Evolutionary conservation across 2,113 vertebrate genomes (phyloP).

Genomic region (Prietella phreatophila): DNA sequence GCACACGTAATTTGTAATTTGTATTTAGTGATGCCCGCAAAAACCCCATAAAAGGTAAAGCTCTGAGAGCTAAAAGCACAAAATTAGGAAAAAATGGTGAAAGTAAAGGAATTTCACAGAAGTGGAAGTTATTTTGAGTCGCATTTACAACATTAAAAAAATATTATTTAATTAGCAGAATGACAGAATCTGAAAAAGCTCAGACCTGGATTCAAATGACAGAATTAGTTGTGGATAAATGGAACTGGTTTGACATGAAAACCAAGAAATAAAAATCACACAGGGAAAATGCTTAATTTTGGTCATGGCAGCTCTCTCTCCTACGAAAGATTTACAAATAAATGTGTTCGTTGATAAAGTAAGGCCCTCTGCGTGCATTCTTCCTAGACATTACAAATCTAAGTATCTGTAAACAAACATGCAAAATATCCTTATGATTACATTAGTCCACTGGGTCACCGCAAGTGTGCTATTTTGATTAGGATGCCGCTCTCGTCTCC

Average conservation of each 20-base stretch:
- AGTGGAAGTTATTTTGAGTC: background rate
- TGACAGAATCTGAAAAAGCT: background rate
- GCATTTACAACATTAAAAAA: background rate
- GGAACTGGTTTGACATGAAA: background rate
- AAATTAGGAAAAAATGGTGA: background rate
- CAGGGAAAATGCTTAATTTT: too few relatives aligned
- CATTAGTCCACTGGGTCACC: background rate
- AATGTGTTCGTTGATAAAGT: background rate
- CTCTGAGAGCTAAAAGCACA: background rate
- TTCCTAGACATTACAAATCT: background rate
- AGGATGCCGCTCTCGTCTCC: slow-evolving; percentile 58
- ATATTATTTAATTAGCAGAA: background rate
- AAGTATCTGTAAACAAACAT: slow-evolving; percentile 1
- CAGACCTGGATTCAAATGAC: background rate
- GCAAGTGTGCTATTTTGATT: slow-evolving; percentile 31
- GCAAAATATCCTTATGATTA: background rate
- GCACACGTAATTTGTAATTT: background rate
- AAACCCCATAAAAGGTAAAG: background rate
- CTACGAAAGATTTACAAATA: background rate
- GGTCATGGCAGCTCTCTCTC: background rate
- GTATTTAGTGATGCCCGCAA: background rate
- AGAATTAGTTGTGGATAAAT: background rate
- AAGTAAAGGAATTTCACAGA: background rate
- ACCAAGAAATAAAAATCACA: background rate
- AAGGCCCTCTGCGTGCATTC: too few relatives aligned